Percentiles rank a stretch among this genome's conserved stretches.
phyloP scores from a whole-genome alignment of 2,888 invertebrate species.

The Drosophila macrospina region DNA sequence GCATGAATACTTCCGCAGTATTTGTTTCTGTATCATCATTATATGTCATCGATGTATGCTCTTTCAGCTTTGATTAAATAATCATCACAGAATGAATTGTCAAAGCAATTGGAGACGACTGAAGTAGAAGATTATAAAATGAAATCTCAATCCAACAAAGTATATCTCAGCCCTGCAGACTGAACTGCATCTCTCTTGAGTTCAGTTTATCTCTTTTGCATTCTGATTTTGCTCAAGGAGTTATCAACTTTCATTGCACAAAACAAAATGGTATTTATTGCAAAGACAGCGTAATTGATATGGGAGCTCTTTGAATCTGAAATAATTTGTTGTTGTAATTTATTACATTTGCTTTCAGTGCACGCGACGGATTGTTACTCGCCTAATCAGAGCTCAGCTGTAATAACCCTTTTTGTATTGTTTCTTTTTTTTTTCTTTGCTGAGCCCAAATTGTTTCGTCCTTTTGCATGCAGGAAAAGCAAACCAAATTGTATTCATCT shows the following conservation, averaged over 20 bases:
- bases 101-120: too few relatives aligned
- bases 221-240: background rate
- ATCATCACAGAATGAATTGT: too few relatives aligned
- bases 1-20: too few relatives aligned
- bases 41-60: too few relatives aligned
- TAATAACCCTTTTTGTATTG: slow-evolving; percentile 51
- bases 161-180: background rate
- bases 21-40: too few relatives aligned
- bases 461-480: slow-evolving; percentile 11
- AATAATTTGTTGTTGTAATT: slow-evolving; percentile 10
- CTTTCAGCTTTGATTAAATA: too few relatives aligned
- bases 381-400: slow-evolving; percentile 50
- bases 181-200: background rate
- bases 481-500: slow-evolving; percentile 45
- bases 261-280: slow-evolving; percentile 16
- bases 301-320: slow-evolving; percentile 4
- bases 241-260: background rate
- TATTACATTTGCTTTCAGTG: slow-evolving; percentile 50
- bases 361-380: slow-evolving; percentile 35
- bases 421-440: slow-evolving; percentile 7
- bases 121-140: too few relatives aligned
- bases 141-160: background rate
- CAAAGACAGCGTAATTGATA: slow-evolving; percentile 16
- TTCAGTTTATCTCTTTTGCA: too few relatives aligned
- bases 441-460: slow-evolving; percentile 38